These are phyloP conservation scores for Thereva nobilitata DNA, from an alignment of 2,888 invertebrate species.

Conservation along the genomic window DNA sequence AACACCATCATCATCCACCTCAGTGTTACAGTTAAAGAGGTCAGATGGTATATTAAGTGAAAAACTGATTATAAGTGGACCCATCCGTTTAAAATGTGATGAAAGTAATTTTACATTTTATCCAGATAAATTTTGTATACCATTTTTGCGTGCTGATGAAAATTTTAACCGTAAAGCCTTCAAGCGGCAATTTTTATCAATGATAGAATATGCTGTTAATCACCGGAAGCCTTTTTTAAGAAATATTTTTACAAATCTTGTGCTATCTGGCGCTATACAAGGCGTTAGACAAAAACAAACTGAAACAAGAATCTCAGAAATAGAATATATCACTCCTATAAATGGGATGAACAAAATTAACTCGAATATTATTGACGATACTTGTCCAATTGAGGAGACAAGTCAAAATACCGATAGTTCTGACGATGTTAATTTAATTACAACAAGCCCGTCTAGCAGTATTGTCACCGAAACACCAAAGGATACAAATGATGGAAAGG, in stretches of 20 bases:
- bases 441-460: conserved; percentile 33
- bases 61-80: conserved; percentile 28
- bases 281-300: conserved; percentile 44
- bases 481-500: conserved; percentile 22
- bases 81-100: conserved; percentile 28
- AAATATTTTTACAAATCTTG: conserved; percentile 54
- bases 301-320: conserved; percentile 39
- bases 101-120: conserved; percentile 35
- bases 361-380: conserved; percentile 41
- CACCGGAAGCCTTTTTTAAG: conserved; percentile 56
- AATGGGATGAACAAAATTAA: conserved; percentile 40
- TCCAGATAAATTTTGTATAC: conserved; percentile 38
- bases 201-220: conserved; percentile 53
- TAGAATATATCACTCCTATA: conserved; percentile 49
- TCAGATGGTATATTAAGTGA: conserved; percentile 24
- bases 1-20: conserved; percentile 27
- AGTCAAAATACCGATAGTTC: conserved; percentile 39
- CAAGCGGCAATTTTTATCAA: conserved; percentile 55
- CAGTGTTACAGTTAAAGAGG: conserved; percentile 36
- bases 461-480: conserved; percentile 34
- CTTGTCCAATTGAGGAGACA: conserved; percentile 37
- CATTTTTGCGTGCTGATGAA: conserved; percentile 36
- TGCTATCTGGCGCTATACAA: conserved; percentile 48
- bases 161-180: conserved; percentile 56
- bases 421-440: conserved; percentile 31